Conservation (phyloP, 2,797 vertebrate genomes). For the Denticeps clupeoides region DNA sequence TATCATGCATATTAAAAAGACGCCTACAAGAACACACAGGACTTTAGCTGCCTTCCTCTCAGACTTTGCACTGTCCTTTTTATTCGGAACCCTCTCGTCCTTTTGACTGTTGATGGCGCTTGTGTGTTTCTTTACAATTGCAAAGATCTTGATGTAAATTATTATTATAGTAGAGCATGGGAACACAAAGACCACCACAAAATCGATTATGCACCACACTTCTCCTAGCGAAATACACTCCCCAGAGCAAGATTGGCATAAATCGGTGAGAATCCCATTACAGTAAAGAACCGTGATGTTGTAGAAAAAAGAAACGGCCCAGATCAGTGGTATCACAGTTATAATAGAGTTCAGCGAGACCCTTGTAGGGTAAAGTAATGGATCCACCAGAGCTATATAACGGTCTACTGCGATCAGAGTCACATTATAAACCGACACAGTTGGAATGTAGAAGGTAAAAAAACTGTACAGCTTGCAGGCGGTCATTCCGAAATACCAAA, state of each 20-base stretch:
- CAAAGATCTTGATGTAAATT: conserved; percentile 1
- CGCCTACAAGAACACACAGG: too few species aligned
- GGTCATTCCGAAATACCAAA: conserved; percentile 50
- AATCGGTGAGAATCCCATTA: not conserved
- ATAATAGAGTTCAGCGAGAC: not conserved
- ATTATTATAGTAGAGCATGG: conserved; percentile 2
- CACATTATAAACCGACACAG: conserved; percentile 12
- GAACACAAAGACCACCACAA: conserved; percentile 6
- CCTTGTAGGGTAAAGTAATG: conserved; percentile 6
- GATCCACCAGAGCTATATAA: conserved; percentile 8
- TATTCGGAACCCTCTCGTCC: not conserved
- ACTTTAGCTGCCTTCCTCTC: too few species aligned
- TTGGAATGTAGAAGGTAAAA: not conserved
- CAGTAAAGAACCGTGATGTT: conserved; percentile 1
- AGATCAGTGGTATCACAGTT: not conserved
- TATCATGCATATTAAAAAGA: too few species aligned
- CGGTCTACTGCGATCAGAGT: conserved; percentile 11
- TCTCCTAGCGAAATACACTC: not conserved
- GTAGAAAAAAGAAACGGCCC: conserved; percentile 1
- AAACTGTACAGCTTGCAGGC: conserved; percentile 28
- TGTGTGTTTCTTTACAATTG: conserved; percentile 5
- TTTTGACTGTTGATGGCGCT: not conserved
- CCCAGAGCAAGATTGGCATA: not conserved
- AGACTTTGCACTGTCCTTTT: too few species aligned
- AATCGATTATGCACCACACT: not conserved